Base-by-base conservation (phyloP, 2,888 invertebrate species). In the Litoditis marina region DNA sequence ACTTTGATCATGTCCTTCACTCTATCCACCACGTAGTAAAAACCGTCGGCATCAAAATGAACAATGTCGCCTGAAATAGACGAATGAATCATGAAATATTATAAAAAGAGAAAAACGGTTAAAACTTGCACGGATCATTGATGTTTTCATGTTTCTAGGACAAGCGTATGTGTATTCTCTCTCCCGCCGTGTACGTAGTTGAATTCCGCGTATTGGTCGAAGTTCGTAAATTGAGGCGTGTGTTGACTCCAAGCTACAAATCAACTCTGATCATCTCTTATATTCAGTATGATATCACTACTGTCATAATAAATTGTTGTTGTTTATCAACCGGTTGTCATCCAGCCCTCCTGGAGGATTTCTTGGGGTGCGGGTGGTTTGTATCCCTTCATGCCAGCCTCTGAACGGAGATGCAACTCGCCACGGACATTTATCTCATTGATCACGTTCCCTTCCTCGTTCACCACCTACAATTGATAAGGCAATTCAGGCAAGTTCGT, bases 1-100 rank as follows among this genome's bases (percentile, higher is more conserved):
- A 91, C 92, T 84, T 93, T 93, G 78, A 93, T 92, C 30, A 93
- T 88, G 82, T 92, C 92, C 83, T 93, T 93, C 25, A 92, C 85
- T 65, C 93, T 86, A 83, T 92, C 93, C 1, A 92, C 90, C 68
- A 92, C 88, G 79, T 87, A 92, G 84, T 91, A 90, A 83, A 87
- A 89, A 0, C 88, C 89, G 19, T 91, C 88, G 0, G 88, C 83
- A 80, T 92, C 91, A 75, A 89, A 90, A 83, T 90, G 90, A 1
- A 90, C 92, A 71, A 92, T 85, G 83, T 93, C 92, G 0, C 92
- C 92, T 32, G 89, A 89, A 88, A 71, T 88, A 88, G n/a, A n/a
- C n/a, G n/a, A n/a, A n/a, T n/a, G n/a, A n/a, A n/a, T n/a, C n/a
- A n/a, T n/a, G n/a, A n/a, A n/a, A n/a, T n/a, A n/a, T n/a, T n/a